Conservation (phyloP, 2,888 invertebrate species). For the Atethmia centrago region DNA sequence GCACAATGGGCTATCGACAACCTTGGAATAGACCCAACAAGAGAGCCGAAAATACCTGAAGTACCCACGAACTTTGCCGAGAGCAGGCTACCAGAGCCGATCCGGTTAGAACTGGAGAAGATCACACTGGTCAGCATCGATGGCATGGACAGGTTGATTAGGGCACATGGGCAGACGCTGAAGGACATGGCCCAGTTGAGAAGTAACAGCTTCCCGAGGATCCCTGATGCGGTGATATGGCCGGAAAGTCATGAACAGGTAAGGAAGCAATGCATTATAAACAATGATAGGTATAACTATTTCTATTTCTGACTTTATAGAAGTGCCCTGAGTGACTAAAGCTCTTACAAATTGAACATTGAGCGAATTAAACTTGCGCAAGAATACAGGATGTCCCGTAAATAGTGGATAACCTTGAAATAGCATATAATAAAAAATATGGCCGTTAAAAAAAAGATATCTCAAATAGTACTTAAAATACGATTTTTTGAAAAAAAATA, state of each 20-base stretch:
- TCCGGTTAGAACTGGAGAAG: conserved; percentile 90
- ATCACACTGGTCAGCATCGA: conserved; percentile 88
- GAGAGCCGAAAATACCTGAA: conserved; percentile 84
- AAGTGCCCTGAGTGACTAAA: too few species aligned
- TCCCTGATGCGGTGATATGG: conserved; percentile 98
- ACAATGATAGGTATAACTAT: too few species aligned
- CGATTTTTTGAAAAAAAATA: too few species aligned
- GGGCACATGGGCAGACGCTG: conserved; percentile 98
- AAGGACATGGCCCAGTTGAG: conserved; percentile 96
- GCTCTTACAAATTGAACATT: too few species aligned
- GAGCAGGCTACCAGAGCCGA: conserved; percentile 91
- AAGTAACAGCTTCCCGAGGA: conserved; percentile 93
- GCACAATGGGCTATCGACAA: conserved; percentile 94
- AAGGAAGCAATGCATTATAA: background rate
- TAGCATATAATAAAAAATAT: too few species aligned
- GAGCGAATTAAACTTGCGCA: too few species aligned
- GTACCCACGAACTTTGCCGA: conserved; percentile 92
- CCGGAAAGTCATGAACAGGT: conserved; percentile 95
- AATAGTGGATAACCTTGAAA: too few species aligned
- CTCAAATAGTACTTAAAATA: too few species aligned
- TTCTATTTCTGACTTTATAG: too few species aligned
- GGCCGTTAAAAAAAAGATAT: too few species aligned
- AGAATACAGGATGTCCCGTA: too few species aligned
- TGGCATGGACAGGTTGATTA: conserved; percentile 95
- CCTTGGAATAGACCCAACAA: conserved; percentile 92